phyloP scores from a whole-genome alignment of 1,140 invertebrate genomes.

The Brachionus rotundiformis region DNA sequence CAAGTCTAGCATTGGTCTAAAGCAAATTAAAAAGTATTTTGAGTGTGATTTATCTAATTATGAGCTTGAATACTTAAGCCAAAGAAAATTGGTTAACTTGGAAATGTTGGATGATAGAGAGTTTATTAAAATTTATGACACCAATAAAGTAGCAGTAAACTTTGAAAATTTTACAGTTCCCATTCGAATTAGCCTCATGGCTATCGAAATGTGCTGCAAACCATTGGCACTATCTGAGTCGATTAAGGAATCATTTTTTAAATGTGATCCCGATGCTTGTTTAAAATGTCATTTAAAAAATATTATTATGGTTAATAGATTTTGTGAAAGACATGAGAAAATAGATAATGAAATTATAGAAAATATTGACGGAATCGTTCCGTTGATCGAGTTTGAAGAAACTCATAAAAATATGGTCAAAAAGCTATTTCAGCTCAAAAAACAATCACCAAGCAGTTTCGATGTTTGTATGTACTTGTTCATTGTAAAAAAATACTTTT shows the following conservation, averaged over 20 bases:
- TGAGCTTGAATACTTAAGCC: neutral
- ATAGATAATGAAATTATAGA: neutral
- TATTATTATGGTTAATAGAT: neutral
- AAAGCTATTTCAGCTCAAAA: neutral
- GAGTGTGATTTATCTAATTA: slow-evolving; percentile 40
- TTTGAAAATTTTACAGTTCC: slow-evolving; percentile 42
- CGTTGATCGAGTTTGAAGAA: slow-evolving; percentile 21
- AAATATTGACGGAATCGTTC: neutral
- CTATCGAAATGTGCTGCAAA: neutral
- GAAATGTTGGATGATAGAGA: neutral
- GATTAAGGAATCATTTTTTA: neutral
- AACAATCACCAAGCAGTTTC: neutral
- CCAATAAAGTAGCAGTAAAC: neutral
- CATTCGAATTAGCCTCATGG: slow-evolving; percentile 4
- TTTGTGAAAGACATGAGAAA: neutral
- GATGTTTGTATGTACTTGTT: slow-evolving; percentile 25
- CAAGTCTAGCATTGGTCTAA: neutral
- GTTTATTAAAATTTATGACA: slow-evolving; percentile 31
- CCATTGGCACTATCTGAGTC: neutral
- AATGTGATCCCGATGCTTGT: neutral
- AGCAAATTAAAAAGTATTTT: slow-evolving; percentile 39
- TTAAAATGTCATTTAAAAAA: slow-evolving; percentile 5
- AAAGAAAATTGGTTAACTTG: slow-evolving; percentile 18
- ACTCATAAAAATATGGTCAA: neutral
- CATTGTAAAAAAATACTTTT: neutral